Evolutionary conservation across 2,888 invertebrate species (phyloP).

Genomic region (Aporophyla nigra): DNA sequence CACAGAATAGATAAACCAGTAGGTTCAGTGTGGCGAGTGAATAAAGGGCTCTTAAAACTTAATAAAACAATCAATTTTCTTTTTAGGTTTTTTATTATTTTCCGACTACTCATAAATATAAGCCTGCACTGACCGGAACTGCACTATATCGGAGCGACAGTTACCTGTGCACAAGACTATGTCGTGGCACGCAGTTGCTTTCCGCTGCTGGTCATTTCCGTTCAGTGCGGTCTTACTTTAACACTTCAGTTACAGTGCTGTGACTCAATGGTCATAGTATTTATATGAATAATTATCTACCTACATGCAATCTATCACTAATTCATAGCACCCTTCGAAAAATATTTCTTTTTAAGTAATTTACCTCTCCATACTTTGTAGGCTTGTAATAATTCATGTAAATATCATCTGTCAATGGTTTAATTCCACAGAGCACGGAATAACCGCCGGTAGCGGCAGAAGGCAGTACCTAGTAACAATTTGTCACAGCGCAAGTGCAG

Average conservation of each 20-base stretch:
- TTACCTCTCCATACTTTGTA: conserved; percentile 25
- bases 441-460: neutral
- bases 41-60: neutral
- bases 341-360: conserved; percentile 10
- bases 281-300: conserved; percentile 57
- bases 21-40: no score
- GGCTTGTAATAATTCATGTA: conserved; percentile 57
- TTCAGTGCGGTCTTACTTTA: conserved; percentile 20
- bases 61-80: conserved; percentile 19
- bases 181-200: neutral
- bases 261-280: conserved; percentile 21
- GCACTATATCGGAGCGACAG: neutral
- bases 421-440: conserved; percentile 7
- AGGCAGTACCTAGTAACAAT: neutral
- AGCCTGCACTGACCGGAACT: conserved; percentile 8
- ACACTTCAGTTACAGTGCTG: conserved; percentile 25
- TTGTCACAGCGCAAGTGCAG: neutral
- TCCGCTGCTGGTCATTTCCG: conserved; percentile 2
- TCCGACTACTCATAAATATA: conserved; percentile 33
- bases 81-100: conserved; percentile 36
- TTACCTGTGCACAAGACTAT: neutral
- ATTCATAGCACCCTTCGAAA: conserved; percentile 59
- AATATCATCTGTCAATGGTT: conserved; percentile 9
- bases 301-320: conserved; percentile 48
- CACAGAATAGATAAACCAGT: neutral